Conservation (phyloP, 2,113 vertebrate genomes). For the Lethenteron reissneri region DNA sequence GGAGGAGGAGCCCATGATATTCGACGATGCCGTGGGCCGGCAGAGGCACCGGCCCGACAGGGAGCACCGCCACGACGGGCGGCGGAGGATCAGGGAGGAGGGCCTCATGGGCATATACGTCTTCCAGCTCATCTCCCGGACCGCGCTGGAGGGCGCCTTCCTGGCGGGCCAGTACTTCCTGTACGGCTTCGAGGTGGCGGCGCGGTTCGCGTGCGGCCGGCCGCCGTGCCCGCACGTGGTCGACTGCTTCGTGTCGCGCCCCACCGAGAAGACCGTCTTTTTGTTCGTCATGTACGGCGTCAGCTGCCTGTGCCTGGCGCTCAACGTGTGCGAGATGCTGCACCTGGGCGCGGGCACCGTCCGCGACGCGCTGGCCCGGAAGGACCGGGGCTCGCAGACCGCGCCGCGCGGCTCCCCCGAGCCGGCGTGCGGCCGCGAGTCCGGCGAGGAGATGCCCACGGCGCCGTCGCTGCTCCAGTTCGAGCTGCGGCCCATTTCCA, state of each 20-base stretch:
- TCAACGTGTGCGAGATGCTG: conserved; percentile 92
- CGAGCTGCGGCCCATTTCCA: too few relatives aligned
- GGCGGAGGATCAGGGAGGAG: conserved; percentile 54
- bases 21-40: conserved; percentile 29
- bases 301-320: conserved; percentile 57
- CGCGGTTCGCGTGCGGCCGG: conserved; percentile 49
- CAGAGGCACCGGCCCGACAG: too few relatives aligned
- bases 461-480: too few relatives aligned
- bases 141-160: conserved; percentile 55
- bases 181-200: conserved; percentile 70
- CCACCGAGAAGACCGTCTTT: conserved; percentile 93
- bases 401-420: too few relatives aligned
- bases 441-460: too few relatives aligned
- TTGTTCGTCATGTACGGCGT: conserved; percentile 90
- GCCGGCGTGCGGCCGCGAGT: too few relatives aligned
- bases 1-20: conserved; percentile 93
- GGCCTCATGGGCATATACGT: conserved; percentile 83
- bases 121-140: conserved; percentile 65
- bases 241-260: conserved; percentile 85
- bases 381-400: too few relatives aligned
- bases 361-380: conserved; percentile 24
- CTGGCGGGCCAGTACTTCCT: conserved; percentile 73
- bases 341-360: conserved; percentile 75
- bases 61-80: conserved; percentile 34
- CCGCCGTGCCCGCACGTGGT: conserved; percentile 74